phyloP scores from a whole-genome alignment of 2,797 vertebrate species.

The Alfaro cultratus region DNA sequence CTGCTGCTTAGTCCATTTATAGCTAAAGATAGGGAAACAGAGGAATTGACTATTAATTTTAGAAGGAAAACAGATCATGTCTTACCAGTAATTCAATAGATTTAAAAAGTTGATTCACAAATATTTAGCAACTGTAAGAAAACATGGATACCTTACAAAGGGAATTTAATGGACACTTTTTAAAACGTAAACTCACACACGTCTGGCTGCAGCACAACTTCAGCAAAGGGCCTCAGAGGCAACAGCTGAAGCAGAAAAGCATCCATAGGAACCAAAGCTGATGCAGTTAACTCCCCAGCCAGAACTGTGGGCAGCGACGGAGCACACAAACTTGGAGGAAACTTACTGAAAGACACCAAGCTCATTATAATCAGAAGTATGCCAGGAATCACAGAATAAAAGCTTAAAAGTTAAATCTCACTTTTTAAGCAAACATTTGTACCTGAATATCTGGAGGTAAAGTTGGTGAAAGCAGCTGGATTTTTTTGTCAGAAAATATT shows the following conservation, averaged over 20 bases:
- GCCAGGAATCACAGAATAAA: not conserved
- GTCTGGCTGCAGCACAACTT: constrained; percentile 82
- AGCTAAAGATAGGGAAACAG: not conserved
- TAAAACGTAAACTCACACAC: constrained; percentile 74
- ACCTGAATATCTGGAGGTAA: constrained; percentile 92
- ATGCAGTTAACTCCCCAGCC: constrained; percentile 83
- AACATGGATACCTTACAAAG: not conserved
- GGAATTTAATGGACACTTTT: not conserved
- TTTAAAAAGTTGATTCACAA: not conserved
- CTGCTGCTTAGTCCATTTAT: not conserved
- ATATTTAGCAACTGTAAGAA: not conserved
- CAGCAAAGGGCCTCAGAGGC: constrained; percentile 82
- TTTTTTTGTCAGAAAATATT: constrained; percentile 83
- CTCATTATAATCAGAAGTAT: not conserved
- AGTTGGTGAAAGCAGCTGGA: constrained; percentile 85
- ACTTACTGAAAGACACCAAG: constrained; percentile 81
- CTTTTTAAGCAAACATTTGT: constrained; percentile 33
- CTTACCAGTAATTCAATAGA: not conserved
- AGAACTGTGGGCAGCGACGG: constrained; percentile 73
- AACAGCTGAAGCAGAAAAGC: constrained; percentile 87
- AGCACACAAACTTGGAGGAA: constrained; percentile 87
- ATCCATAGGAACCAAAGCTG: constrained; percentile 88
- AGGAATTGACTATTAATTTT: not conserved
- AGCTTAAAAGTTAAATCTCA: not conserved
- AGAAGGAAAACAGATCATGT: not conserved